Evolutionary conservation across 2,888 invertebrate genomes (phyloP), one percentile per base, ranked within the genome.

Genomic region (Deilephila elpenor): DNA sequence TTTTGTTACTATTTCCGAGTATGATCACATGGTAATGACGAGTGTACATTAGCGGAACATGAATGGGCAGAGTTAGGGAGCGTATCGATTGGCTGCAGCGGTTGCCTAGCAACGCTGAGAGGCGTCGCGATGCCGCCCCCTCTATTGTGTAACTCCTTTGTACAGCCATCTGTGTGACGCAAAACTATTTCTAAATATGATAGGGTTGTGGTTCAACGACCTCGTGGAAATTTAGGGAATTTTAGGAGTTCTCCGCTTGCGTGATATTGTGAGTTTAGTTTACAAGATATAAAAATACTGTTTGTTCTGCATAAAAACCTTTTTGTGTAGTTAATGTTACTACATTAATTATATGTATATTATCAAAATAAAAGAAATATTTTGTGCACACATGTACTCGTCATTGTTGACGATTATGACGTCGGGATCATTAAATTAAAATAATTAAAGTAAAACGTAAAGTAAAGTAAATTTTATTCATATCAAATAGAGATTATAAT

Each of bases 21-120:
- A 71, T 37, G n/a, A 60, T 25, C 44, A 44, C 44, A 67, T 67
- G 51, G 44, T 67, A 67, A 67, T 25, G 67, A 7, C 17, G 44
- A 6, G 51, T 51, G 53, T 71, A 25, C 71, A 73, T 71, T 81
- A 80, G 82, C 80, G 79, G 78, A 74, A 79, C 80, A 84, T 82
- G 84, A 80, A 84, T 84, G 83, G 76, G 74, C 75, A 71, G 70
- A 67, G 74, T 76, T 73, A 78, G 82, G 82, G 80, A 72, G 77
- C 61, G 78, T 89, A 92, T 91, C 86, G 91, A 92, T 92, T 89
- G 85, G 75, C 77, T 82, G 82, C 83, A 78, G 75, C 74, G 51
- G 91, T 91, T 78, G 88, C 91, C 80, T 86, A 84, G 91, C 89
- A 89, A 91, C 91, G 77, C 59, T 62, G 75, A 73, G 82, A 84